These are phyloP conservation scores for Stegodyphus dumicola DNA, from an alignment of 1,140 invertebrate genomes.

Conservation along the genomic window DNA sequence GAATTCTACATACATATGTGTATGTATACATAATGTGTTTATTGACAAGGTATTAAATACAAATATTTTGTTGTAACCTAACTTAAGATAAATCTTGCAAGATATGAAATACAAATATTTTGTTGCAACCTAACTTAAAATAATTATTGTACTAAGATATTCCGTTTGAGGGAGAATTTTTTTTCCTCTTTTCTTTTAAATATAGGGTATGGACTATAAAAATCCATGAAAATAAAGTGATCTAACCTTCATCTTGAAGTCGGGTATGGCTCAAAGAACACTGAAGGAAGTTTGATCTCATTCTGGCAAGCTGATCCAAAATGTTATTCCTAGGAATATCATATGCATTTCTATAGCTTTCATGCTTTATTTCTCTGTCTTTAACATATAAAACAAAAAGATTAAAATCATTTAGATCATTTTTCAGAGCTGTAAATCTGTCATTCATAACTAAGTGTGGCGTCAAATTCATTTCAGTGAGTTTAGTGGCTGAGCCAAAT, in stretches of 20 bases:
- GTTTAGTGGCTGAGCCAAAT: constrained; percentile 52
- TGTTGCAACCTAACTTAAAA: too few species aligned
- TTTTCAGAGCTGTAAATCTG: constrained; percentile 82
- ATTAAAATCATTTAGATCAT: constrained; percentile 88
- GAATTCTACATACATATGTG: too few species aligned
- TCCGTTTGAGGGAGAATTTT: too few species aligned
- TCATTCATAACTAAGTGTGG: constrained; percentile 81
- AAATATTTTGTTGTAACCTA: too few species aligned
- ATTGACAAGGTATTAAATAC: too few species aligned
- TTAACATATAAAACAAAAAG: constrained; percentile 79
- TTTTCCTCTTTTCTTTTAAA: too few species aligned
- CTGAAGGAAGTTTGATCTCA: constrained; percentile 94
- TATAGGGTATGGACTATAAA: too few species aligned
- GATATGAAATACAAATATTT: too few species aligned
- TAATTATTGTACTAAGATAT: too few species aligned
- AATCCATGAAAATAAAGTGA: neutral
- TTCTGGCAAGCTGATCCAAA: constrained; percentile 90
- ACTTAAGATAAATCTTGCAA: too few species aligned
- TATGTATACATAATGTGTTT: too few species aligned
- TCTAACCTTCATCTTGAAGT: constrained; percentile 80
- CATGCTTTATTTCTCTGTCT: constrained; percentile 74
- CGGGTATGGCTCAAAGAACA: constrained; percentile 78
- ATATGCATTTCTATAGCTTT: constrained; percentile 94
- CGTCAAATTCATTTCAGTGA: constrained; percentile 73
- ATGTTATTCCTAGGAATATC: constrained; percentile 91